Evolutionary conservation across 1,140 invertebrate species (phyloP).

Genomic region (Drosophila melanica): DNA sequence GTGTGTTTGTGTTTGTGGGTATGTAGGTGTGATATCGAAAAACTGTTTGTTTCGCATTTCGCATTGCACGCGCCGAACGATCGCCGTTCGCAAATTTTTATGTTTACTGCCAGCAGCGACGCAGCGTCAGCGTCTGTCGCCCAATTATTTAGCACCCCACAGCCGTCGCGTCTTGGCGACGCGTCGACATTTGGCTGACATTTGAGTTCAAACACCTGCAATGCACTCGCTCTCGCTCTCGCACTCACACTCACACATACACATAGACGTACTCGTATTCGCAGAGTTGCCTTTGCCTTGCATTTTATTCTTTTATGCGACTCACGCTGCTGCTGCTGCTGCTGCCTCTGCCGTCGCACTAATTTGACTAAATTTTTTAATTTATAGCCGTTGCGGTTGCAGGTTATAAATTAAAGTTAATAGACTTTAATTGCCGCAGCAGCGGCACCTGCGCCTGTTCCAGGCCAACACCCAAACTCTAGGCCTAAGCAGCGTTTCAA

Average conservation of each 20-base stretch:
- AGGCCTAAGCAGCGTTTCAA: conserved; percentile 22
- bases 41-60: conserved; percentile 80
- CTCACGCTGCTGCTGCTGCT: conserved; percentile 26
- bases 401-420: conserved; percentile 70
- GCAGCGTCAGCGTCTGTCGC: conserved; percentile 71
- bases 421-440: conserved; percentile 62
- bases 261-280: background rate
- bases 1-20: conserved; percentile 15
- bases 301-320: conserved; percentile 63
- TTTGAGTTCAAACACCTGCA: conserved; percentile 82
- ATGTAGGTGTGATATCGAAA: conserved; percentile 57
- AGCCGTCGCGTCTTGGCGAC: conserved; percentile 15
- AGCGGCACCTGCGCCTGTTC: conserved; percentile 30
- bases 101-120: conserved; percentile 51
- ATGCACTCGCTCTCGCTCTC: conserved; percentile 54
- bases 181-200: conserved; percentile 63
- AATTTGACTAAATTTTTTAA: conserved; percentile 74
- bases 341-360: conserved; percentile 43
- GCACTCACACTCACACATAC: conserved; percentile 7
- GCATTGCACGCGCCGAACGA: conserved; percentile 64
- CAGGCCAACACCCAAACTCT: conserved; percentile 27
- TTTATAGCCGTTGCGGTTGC: conserved; percentile 54
- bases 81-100: conserved; percentile 54
- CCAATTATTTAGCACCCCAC: conserved; percentile 63
- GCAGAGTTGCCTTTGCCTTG: conserved; percentile 53